These are phyloP conservation scores for Carassius carassius DNA, from an alignment of 2,113 vertebrate species.

Conservation along the genomic window DNA sequence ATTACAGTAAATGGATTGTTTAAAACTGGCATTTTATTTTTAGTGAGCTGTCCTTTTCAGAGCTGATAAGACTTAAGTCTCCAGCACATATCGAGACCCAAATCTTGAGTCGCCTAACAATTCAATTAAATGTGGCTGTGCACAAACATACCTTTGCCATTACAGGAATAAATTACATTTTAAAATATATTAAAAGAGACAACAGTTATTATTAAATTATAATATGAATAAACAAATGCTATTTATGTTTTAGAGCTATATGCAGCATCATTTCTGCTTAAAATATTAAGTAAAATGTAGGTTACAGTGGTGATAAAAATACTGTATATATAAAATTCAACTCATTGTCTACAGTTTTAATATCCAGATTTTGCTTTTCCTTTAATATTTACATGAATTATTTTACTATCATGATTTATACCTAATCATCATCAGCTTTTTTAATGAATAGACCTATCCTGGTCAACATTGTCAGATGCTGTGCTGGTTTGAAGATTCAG, in stretches of 20 bases:
- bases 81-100: background rate
- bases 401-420: background rate
- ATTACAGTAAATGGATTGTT: conserved; percentile 30
- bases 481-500: background rate
- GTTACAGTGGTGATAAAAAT: background rate
- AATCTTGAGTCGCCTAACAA: background rate
- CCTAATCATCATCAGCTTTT: background rate
- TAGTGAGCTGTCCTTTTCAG: background rate
- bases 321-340: background rate
- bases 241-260: too few relatives aligned
- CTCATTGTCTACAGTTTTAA: background rate
- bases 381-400: background rate
- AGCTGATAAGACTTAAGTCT: conserved; percentile 26
- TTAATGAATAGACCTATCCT: background rate
- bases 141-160: background rate
- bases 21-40: conserved; percentile 21
- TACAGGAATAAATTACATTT: background rate
- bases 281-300: background rate
- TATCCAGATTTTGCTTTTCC: background rate
- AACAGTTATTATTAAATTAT: background rate
- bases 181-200: background rate
- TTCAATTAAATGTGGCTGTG: background rate
- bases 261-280: background rate
- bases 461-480: background rate
- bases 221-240: too few relatives aligned